Evolutionary conservation across 1,140 invertebrate species (phyloP).

Genomic region (Harpegnathos saltator): DNA sequence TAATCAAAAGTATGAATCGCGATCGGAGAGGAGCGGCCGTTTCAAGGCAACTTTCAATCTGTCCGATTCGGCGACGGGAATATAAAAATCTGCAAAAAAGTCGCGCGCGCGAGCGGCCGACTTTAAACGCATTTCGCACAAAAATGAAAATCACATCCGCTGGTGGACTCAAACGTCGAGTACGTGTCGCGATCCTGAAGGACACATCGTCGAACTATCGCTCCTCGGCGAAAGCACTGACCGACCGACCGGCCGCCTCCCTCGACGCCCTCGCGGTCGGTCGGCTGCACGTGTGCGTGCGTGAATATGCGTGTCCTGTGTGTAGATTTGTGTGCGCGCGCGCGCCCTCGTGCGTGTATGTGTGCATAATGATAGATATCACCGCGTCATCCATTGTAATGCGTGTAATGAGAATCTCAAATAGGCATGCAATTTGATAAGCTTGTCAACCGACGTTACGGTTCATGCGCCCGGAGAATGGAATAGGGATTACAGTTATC

Average conservation of each 20-base stretch:
- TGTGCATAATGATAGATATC: constrained; percentile 76
- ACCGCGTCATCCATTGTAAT: constrained; percentile 77
- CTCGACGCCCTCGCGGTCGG: constrained; percentile 22
- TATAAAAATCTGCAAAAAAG: no score
- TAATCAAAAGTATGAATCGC: no score
- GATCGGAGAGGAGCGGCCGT: no score
- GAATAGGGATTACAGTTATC: constrained; percentile 76
- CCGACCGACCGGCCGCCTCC: constrained; percentile 3
- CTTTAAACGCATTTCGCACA: no score
- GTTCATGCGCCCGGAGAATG: constrained; percentile 75
- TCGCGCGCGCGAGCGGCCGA: no score
- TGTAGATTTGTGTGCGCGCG: not conserved
- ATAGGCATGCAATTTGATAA: constrained; percentile 80
- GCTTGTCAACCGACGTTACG: constrained; percentile 79
- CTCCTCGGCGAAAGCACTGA: constrained; percentile 51
- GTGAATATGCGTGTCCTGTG: not conserved
- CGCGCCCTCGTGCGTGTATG: constrained; percentile 18
- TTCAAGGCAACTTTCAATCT: no score
- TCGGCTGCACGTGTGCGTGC: not conserved
- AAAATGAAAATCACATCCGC: no score
- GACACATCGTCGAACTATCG: no score
- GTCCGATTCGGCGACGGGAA: no score
- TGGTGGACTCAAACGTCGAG: no score
- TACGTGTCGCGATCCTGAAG: no score
- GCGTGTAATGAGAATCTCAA: constrained; percentile 80